A percentile compares a stretch with the other conserved stretches of the same genome.
These are phyloP conservation scores for Nasonia giraulti DNA, from an alignment of 1,140 invertebrate genomes.

Conservation along the genomic window DNA sequence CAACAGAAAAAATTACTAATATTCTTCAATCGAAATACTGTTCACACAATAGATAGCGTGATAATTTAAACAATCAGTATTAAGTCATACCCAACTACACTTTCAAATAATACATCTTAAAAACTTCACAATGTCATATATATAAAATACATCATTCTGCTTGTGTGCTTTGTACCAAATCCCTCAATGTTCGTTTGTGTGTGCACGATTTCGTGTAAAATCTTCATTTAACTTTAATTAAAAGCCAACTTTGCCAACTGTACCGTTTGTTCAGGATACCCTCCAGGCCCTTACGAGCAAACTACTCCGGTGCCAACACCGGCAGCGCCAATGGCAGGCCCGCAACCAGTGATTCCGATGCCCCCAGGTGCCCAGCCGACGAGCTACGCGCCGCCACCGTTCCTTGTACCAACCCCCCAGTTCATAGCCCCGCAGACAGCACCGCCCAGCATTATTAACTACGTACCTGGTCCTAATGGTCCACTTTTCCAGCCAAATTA, in stretches of 20 bases:
- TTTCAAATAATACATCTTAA: no score
- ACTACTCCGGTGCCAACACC: slow-evolving; percentile 62
- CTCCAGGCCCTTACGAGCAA: slow-evolving; percentile 68
- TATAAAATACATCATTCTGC: neutral
- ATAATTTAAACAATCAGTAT: no score
- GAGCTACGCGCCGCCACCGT: slow-evolving; percentile 68
- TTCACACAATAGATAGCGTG: no score
- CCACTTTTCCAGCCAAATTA: slow-evolving; percentile 70
- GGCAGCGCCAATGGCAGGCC: slow-evolving; percentile 63
- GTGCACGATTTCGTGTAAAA: slow-evolving; percentile 9
- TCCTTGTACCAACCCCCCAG: slow-evolving; percentile 70
- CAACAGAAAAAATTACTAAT: no score
- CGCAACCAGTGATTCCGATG: slow-evolving; percentile 62
- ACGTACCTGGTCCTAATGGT: slow-evolving; percentile 69
- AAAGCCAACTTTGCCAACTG: neutral
- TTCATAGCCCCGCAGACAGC: slow-evolving; percentile 71
- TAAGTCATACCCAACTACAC: no score
- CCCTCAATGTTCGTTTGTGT: neutral
- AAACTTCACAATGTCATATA: no score
- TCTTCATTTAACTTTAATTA: neutral
- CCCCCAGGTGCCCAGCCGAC: slow-evolving; percentile 66
- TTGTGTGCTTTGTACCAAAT: neutral
- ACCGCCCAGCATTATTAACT: slow-evolving; percentile 72
- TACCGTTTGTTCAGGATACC: slow-evolving; percentile 61
- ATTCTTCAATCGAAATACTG: no score